Percentiles rank a stretch among this genome's conserved stretches.
These are phyloP conservation scores for Colletes gigas DNA, from an alignment of 1,140 invertebrate species.

Conservation along the genomic window DNA sequence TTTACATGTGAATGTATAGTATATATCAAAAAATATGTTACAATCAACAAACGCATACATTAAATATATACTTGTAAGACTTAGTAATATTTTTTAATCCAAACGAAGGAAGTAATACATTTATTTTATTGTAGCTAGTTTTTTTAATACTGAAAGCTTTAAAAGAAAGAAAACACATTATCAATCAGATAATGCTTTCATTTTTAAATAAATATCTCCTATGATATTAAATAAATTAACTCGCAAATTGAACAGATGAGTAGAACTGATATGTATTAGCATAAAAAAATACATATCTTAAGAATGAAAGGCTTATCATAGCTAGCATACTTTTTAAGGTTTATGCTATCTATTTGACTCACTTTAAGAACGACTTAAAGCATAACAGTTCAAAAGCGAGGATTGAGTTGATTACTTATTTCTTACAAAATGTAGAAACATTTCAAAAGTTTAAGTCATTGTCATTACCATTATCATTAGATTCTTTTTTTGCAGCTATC, in stretches of 20 bases:
- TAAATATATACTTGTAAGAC: conserved; percentile 22
- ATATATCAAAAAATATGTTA: conserved; percentile 34
- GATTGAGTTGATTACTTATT: not conserved
- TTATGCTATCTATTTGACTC: conserved; percentile 19
- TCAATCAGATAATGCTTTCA: conserved; percentile 45
- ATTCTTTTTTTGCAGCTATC: conserved; percentile 77
- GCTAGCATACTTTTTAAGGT: not conserved
- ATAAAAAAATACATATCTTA: not conserved
- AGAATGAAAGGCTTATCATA: conserved; percentile 15
- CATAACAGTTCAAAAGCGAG: conserved; percentile 20
- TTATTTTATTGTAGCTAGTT: conserved; percentile 15
- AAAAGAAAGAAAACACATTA: conserved; percentile 20
- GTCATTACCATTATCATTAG: conserved; percentile 69
- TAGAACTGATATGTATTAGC: conserved; percentile 14
- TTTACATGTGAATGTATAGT: conserved; percentile 28
- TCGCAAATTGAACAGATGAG: conserved; percentile 10
- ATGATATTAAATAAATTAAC: conserved; percentile 42
- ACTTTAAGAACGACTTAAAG: not conserved
- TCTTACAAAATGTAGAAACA: not conserved
- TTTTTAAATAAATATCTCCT: conserved; percentile 45
- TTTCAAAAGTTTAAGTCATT: conserved; percentile 69
- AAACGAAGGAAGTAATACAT: not conserved
- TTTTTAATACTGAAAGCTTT: conserved; percentile 53
- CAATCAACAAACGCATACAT: conserved; percentile 36
- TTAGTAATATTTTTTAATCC: conserved; percentile 21